Evolutionary conservation across 2,888 invertebrate species (phyloP).

Genomic region (Himalopsyche japonica): DNA sequence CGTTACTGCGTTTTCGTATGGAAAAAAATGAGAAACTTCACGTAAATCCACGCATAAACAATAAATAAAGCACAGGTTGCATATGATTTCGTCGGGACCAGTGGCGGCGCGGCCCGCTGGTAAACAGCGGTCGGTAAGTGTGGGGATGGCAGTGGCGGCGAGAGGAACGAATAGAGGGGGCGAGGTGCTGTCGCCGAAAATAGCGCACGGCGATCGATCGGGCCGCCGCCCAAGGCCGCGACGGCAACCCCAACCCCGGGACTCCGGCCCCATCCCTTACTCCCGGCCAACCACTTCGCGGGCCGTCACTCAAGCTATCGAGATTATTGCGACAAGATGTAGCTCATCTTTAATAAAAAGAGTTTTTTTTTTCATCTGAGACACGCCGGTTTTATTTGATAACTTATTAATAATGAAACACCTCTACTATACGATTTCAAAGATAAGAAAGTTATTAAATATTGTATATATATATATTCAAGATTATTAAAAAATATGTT

Average conservation of each 20-base stretch:
- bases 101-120: neutral
- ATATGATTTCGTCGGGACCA: neutral
- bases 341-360: neutral
- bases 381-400: too few relatives aligned
- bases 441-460: too few relatives aligned
- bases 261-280: neutral
- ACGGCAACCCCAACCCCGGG: neutral
- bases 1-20: too few relatives aligned
- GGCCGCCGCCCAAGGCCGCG: neutral
- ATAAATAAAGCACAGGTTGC: neutral
- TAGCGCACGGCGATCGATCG: neutral
- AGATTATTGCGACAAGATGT: neutral
- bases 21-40: too few relatives aligned
- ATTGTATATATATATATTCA: too few relatives aligned
- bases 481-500: too few relatives aligned
- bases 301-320: neutral
- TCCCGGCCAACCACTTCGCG: neutral
- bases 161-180: neutral
- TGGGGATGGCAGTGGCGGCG: neutral
- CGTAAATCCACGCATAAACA: neutral
- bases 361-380: neutral
- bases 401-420: too few relatives aligned
- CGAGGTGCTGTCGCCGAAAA: neutral
- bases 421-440: too few relatives aligned
- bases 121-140: neutral